Conservation (phyloP, 2,113 vertebrate species). For the Thalassarche chlororhynchos region DNA sequence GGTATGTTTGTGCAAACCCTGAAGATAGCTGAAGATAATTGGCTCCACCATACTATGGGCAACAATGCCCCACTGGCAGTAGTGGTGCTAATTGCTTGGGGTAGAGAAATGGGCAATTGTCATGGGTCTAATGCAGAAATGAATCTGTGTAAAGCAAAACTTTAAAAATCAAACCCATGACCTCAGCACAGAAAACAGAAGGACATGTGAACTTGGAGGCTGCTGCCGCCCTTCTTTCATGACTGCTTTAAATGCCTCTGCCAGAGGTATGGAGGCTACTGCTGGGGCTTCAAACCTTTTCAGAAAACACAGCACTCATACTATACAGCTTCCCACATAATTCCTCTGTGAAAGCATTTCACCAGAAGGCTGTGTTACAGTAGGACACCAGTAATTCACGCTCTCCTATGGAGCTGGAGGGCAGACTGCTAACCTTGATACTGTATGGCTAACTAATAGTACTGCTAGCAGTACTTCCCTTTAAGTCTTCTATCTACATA, state of each 20-base stretch:
- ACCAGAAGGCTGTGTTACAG: not conserved
- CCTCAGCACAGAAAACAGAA: not conserved
- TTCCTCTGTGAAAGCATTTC: not conserved
- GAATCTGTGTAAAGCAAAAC: not conserved
- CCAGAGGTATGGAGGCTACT: not conserved
- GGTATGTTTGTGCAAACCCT: slow-evolving; percentile 13
- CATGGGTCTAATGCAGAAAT: not conserved
- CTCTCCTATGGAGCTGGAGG: not conserved
- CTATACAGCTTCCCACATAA: not conserved
- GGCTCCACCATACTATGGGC: not conserved
- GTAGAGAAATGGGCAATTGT: not conserved
- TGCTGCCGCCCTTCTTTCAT: not conserved
- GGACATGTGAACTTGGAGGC: not conserved
- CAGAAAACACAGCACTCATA: not conserved
- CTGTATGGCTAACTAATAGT: not conserved
- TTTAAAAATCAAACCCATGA: not conserved
- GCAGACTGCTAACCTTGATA: not conserved
- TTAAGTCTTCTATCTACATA: not conserved
- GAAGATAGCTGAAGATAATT: slow-evolving; percentile 25
- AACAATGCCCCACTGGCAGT: not conserved
- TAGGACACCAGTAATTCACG: not conserved
- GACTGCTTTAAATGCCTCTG: not conserved
- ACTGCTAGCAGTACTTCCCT: not conserved
- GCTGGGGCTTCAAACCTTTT: not conserved
- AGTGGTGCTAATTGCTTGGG: slow-evolving; percentile 12